Conservation (phyloP, 2,888 invertebrate genomes). For the Chrysomela aeneicollis region DNA sequence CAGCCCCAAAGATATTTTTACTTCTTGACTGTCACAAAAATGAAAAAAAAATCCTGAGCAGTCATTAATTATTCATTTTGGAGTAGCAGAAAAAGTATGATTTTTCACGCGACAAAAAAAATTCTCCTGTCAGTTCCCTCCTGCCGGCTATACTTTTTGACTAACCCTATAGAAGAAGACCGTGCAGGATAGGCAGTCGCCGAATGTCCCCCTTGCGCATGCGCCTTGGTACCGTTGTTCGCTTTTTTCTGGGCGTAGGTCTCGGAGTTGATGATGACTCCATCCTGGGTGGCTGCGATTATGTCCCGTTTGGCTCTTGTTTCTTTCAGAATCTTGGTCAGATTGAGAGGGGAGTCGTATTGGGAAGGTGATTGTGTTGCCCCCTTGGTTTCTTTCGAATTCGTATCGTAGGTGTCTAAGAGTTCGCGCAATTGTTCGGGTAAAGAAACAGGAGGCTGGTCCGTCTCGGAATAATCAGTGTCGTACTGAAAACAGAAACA, state of each 20-base stretch:
- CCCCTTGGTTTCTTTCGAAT: background rate
- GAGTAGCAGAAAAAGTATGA: too few species aligned
- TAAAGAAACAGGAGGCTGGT: background rate
- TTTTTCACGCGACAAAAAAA: too few species aligned
- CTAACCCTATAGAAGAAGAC: slow-evolving; percentile 30
- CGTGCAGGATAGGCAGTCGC: slow-evolving; percentile 31
- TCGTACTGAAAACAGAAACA: background rate
- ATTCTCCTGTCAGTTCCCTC: too few species aligned
- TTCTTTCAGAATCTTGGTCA: slow-evolving; percentile 39
- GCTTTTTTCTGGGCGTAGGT: slow-evolving; percentile 52
- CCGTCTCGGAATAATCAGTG: background rate
- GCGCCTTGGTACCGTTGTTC: slow-evolving; percentile 38
- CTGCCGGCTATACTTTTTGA: background rate
- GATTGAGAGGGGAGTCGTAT: slow-evolving; percentile 16
- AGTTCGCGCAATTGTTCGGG: background rate
- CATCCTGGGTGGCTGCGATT: slow-evolving; percentile 51
- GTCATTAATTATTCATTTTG: too few species aligned
- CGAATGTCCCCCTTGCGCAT: slow-evolving; percentile 22
- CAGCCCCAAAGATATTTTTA: too few species aligned
- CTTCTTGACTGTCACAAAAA: too few species aligned
- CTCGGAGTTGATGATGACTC: slow-evolving; percentile 57
- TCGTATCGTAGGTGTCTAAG: background rate
- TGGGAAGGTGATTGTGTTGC: background rate
- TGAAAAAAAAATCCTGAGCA: too few species aligned
- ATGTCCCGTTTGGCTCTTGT: slow-evolving; percentile 58